Percentiles rank a stretch among this genome's conserved stretches.
phyloP scores from a whole-genome alignment of 2,113 vertebrate species.

The Dasypus novemcinctus region DNA sequence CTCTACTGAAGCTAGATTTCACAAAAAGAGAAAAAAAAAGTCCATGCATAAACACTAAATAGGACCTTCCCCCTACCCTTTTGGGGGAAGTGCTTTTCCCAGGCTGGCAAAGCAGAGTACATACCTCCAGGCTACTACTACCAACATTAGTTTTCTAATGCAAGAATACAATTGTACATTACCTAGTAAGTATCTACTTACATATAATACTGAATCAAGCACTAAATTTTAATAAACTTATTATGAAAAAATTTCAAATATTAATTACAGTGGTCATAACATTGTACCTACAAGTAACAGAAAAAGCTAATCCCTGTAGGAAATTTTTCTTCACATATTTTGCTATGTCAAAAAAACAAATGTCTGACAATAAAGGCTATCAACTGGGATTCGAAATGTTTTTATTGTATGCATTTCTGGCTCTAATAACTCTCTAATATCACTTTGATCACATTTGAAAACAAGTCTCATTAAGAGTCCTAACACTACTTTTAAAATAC shows the following conservation, averaged over 20 bases:
- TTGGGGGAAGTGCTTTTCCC: not conserved
- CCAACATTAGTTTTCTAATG: not conserved
- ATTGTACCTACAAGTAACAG: not conserved
- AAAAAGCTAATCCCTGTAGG: not conserved
- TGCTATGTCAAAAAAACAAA: not conserved
- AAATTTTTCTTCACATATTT: constrained; percentile 4
- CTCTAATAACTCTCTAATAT: not conserved
- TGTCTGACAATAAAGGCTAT: not conserved
- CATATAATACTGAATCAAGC: not conserved
- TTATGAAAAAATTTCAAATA: not conserved
- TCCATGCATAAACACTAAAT: not conserved
- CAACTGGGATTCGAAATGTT: not conserved
- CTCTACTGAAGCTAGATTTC: constrained; percentile 16
- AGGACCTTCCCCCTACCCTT: not conserved
- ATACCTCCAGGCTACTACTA: not conserved
- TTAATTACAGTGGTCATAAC: not conserved
- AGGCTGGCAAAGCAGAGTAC: not conserved
- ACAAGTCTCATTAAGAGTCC: not conserved
- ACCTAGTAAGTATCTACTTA: not conserved
- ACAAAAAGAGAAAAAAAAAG: not conserved
- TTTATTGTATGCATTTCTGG: not conserved
- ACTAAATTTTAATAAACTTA: not conserved
- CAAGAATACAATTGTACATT: not conserved
- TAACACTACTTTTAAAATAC: not conserved
- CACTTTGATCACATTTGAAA: constrained; percentile 6